Conservation (phyloP, 2,113 vertebrate genomes). For the Otis tarda region DNA sequence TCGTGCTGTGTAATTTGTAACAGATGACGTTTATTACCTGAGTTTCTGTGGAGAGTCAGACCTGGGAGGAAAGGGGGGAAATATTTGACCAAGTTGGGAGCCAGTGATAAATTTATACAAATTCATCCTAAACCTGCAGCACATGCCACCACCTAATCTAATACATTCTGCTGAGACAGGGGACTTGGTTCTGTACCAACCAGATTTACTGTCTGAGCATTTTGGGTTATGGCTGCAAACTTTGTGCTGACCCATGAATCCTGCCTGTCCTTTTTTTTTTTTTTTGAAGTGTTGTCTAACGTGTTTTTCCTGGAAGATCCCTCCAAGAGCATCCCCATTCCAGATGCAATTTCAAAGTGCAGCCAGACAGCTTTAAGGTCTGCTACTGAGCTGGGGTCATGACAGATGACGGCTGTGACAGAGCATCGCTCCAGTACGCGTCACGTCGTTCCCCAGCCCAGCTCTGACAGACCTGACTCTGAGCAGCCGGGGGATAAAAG, state of each 20-base stretch:
- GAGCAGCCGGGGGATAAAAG: background rate
- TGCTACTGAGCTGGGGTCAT: background rate
- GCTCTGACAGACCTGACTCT: background rate
- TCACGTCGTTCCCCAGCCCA: background rate
- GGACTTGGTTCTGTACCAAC: background rate
- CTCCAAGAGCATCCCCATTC: background rate
- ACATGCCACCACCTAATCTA: background rate
- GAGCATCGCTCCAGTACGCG: background rate
- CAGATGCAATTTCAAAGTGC: background rate
- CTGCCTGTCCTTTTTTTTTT: background rate
- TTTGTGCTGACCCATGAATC: background rate
- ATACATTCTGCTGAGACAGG: background rate
- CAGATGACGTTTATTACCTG: constrained; percentile 51
- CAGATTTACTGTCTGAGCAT: background rate
- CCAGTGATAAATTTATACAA: background rate
- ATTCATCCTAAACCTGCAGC: background rate
- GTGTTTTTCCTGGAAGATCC: constrained; percentile 27
- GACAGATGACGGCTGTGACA: background rate
- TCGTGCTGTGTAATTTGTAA: background rate
- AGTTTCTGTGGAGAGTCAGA: background rate
- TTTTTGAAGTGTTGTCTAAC: background rate
- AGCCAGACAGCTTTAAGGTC: background rate
- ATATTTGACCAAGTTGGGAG: background rate
- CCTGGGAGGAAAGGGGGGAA: background rate
- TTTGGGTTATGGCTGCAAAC: background rate